These are phyloP conservation scores for Ibycter americanus DNA, from an alignment of 2,797 vertebrate genomes.

Conservation along the genomic window DNA sequence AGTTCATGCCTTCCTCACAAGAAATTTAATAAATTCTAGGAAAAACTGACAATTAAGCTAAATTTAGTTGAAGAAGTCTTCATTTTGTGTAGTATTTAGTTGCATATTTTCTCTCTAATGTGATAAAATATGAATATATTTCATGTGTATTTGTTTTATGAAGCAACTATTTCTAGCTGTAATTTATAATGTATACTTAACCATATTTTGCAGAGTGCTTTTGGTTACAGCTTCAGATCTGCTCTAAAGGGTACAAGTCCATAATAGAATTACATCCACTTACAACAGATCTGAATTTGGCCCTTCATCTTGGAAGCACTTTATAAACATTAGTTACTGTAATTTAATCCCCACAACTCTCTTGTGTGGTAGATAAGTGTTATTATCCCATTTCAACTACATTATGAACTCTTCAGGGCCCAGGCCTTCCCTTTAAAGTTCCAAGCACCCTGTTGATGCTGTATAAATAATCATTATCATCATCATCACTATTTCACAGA, in stretches of 20 bases:
- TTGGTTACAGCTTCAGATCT: slow-evolving; percentile 62
- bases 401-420: slow-evolving; percentile 68
- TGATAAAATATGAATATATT: neutral
- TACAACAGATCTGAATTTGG: slow-evolving; percentile 67
- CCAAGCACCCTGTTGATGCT: slow-evolving; percentile 62
- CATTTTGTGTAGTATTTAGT: neutral
- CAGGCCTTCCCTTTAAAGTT: slow-evolving; percentile 69
- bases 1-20: neutral
- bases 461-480: slow-evolving; percentile 69
- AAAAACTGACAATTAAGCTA: neutral
- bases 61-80: neutral
- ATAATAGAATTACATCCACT: slow-evolving; percentile 67
- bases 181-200: slow-evolving; percentile 33
- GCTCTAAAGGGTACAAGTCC: slow-evolving; percentile 39
- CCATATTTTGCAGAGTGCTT: slow-evolving; percentile 56
- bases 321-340: slow-evolving; percentile 69
- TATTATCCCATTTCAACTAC: slow-evolving; percentile 71
- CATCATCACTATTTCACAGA: slow-evolving; percentile 62
- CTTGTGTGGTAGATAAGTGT: slow-evolving; percentile 67
- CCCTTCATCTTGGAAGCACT: slow-evolving; percentile 71
- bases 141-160: neutral
- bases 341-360: slow-evolving; percentile 69
- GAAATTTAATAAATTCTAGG: neutral
- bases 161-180: neutral
- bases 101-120: neutral